Base-by-base conservation (phyloP, 2,888 invertebrate genomes). In the Drosophila mercatorum region DNA sequence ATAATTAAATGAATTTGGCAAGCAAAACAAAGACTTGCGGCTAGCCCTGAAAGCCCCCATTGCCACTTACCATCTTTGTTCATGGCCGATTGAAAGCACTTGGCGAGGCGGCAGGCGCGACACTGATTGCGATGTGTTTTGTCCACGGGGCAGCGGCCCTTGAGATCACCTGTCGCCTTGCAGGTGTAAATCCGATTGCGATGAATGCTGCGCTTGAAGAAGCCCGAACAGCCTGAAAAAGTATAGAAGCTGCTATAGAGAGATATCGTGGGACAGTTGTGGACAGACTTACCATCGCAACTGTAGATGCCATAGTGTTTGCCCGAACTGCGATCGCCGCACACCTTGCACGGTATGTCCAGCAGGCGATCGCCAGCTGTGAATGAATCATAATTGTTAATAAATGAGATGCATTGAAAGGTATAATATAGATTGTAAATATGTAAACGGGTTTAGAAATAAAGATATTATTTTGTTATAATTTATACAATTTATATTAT, bases 251-350 rank as follows among this genome's bases (percentile, higher is more conserved):
- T 1, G n/a, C 36, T 14, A 22, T 5, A 5, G 0, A 3, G 1
- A 5, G 12, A 14, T 8, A 5, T 6, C 6, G 31, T 12, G 31
- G 10, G 0, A 10, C 31, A 31, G 2, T 8, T 22, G 7, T 17
- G 0, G 3, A 7, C 5, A 7, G 22, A 92, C 94, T 95, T 94
- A 98, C 99, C 99, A 94, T 99, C 99, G 92, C 99, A 99, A 91
- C 98, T 98, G 94, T 98, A 99, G 91, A 99, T 99, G 82, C 99
- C 99, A 94, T 99, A 99, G 94, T 99, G 99, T 94, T 99, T 99
- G 68, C 99, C 99, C 14, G 99, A 99, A 91, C 98, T 99, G 91
- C 99, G 95, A 94, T 99, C 99, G 68, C 98, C 98, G 92, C 99
- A 99, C 73, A 99, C 99, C 94, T 98, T 98, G 94, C 99, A 99